Evolutionary conservation across 2,797 vertebrate genomes (phyloP).

Genomic region (Halcyon chelicuti): DNA sequence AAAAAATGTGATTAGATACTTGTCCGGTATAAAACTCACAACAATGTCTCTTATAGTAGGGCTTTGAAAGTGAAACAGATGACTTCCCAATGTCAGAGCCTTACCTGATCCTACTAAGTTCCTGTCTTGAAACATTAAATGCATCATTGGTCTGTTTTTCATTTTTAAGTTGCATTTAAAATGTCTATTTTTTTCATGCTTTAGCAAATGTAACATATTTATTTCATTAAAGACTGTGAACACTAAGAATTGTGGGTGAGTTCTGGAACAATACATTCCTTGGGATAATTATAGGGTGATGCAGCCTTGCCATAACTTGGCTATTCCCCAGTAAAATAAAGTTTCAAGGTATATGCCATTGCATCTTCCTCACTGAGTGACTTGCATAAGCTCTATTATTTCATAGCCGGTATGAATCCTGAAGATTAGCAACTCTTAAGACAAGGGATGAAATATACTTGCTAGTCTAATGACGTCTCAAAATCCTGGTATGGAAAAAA

Average conservation of each 20-base stretch:
- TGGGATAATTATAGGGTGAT: not conserved
- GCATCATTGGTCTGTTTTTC: not conserved
- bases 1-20: not conserved
- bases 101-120: not conserved
- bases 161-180: not conserved
- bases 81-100: not conserved
- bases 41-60: not conserved
- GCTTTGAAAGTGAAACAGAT: not conserved
- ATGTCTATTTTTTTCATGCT: not conserved
- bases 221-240: not conserved
- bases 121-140: not conserved
- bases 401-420: not conserved
- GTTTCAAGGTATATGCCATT: not conserved
- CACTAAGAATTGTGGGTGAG: not conserved
- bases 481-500: not conserved
- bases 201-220: not conserved
- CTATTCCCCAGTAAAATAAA: not conserved
- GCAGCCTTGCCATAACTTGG: not conserved
- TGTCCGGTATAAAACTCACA: not conserved
- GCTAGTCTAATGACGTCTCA: constrained; percentile 39
- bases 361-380: not conserved
- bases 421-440: constrained; percentile 8
- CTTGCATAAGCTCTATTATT: not conserved
- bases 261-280: not conserved
- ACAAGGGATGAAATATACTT: constrained; percentile 18